phyloP scores from a whole-genome alignment of 2,113 vertebrate genomes.

The Sturnus vulgaris region DNA sequence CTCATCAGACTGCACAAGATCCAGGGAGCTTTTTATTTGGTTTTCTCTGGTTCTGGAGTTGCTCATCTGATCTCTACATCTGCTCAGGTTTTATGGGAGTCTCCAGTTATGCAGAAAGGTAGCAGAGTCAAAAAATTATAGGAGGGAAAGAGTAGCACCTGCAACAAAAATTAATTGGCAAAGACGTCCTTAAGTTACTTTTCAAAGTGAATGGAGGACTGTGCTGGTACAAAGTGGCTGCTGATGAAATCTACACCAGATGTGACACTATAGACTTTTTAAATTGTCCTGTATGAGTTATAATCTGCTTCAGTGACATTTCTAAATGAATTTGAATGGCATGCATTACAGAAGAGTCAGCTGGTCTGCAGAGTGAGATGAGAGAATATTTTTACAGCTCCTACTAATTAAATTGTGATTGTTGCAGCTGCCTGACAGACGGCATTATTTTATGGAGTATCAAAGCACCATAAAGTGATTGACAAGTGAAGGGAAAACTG shows the following conservation, averaged over 20 bases:
- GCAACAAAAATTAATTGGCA: neutral
- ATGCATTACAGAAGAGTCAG: neutral
- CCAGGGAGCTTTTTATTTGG: neutral
- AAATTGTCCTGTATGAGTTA: conserved; percentile 11
- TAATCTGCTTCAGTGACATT: neutral
- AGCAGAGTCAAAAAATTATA: neutral
- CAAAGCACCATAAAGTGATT: conserved; percentile 35
- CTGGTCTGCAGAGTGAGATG: conserved; percentile 6
- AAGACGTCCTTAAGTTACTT: neutral
- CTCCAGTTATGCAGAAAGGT: neutral
- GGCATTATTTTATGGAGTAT: neutral
- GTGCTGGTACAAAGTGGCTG: neutral
- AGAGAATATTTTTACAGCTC: conserved; percentile 12
- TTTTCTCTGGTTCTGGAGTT: neutral
- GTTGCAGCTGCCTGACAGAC: conserved; percentile 42
- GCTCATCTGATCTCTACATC: neutral
- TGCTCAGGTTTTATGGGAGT: neutral
- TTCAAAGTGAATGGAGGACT: neutral
- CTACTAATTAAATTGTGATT: conserved; percentile 47
- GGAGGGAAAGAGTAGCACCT: neutral
- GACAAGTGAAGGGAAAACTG: conserved; percentile 14
- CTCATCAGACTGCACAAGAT: neutral
- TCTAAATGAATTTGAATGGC: conserved; percentile 26
- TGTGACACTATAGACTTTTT: neutral
- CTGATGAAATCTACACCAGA: neutral